A percentile compares a stretch with the other conserved stretches of the same genome.
Conservation (phyloP, 2,113 vertebrate species). For the Mormoops blainvillei region DNA sequence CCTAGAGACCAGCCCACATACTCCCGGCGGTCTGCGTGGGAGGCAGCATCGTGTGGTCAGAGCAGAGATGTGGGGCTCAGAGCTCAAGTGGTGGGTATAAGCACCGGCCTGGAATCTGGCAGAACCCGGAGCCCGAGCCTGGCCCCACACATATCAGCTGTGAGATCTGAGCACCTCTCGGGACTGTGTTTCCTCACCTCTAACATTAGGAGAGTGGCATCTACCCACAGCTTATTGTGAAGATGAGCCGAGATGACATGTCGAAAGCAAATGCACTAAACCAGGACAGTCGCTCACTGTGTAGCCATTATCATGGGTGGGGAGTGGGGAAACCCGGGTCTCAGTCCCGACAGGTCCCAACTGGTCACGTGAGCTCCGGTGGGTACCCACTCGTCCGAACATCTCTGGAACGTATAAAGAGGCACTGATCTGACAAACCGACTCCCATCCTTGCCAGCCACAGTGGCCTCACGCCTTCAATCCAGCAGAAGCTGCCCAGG, state of each 20-base stretch:
- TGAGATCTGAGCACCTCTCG: background rate
- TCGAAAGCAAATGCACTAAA: background rate
- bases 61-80: background rate
- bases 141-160: background rate
- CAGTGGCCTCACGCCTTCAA: fast-evolving
- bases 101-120: background rate
- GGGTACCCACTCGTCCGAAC: background rate
- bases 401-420: background rate
- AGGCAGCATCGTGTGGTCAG: background rate
- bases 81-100: background rate
- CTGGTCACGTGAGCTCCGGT: fast-evolving
- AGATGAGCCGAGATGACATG: background rate
- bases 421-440: no score
- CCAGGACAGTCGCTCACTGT: no score
- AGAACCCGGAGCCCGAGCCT: background rate
- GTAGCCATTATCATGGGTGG: background rate
- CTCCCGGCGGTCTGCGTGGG: background rate
- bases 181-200: background rate
- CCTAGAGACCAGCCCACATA: background rate
- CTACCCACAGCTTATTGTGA: background rate
- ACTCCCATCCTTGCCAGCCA: background rate
- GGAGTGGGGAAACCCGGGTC: background rate
- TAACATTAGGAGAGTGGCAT: background rate
- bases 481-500: background rate
- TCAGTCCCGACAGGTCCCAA: background rate